These are phyloP conservation scores for Pimpla rufipes DNA, from an alignment of 2,888 invertebrate genomes.

Conservation along the genomic window DNA sequence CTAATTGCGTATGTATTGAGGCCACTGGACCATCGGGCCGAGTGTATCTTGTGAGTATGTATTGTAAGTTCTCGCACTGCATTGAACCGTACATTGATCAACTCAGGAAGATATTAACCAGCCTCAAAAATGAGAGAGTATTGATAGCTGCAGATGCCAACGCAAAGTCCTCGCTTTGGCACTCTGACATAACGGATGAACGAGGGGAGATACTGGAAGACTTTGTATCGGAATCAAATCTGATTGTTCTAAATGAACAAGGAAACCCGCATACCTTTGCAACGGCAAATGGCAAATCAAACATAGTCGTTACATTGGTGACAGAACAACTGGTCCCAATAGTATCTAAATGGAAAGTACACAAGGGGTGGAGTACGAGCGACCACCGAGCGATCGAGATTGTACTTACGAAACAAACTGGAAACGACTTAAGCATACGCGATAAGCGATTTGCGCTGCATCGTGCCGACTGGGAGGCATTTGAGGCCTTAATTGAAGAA, in stretches of 20 bases:
- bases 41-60: background rate
- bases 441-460: background rate
- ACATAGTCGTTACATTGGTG: background rate
- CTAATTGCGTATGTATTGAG: background rate
- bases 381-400: conserved; percentile 10
- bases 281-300: conserved; percentile 1
- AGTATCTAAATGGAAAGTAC: background rate
- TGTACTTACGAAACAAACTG: background rate
- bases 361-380: background rate
- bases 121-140: background rate
- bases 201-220: conserved; percentile 12
- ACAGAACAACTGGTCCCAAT: background rate
- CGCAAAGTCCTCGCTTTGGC: conserved; percentile 40
- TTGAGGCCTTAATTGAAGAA: background rate
- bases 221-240: background rate
- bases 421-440: too few relatives aligned
- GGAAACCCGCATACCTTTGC: conserved; percentile 28
- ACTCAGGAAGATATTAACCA: background rate
- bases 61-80: background rate
- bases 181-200: conserved; percentile 6
- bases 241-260: conserved; percentile 30
- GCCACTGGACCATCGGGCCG: background rate
- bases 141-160: conserved; percentile 35
- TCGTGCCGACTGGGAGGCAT: background rate
- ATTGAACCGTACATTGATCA: background rate